A percentile compares a stretch with the other conserved stretches of the same genome.
Conservation (phyloP, 1,140 invertebrate species). For the Drosophila tsacasi region DNA sequence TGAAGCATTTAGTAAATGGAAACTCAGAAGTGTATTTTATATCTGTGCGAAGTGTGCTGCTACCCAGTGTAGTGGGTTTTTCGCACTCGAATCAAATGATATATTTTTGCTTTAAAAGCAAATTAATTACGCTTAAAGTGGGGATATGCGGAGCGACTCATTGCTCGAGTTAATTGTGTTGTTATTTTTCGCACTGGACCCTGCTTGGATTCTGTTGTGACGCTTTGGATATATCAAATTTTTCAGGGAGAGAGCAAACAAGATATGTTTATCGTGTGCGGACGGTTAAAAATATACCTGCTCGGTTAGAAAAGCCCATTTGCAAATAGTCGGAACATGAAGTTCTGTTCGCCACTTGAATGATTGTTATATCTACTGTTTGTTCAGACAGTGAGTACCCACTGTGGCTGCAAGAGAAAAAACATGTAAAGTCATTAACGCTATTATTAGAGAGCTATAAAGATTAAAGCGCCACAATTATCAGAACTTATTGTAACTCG, state of each 20-base stretch:
- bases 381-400: constrained; percentile 11
- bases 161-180: constrained; percentile 22
- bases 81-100: neutral
- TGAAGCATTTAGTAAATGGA: neutral
- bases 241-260: constrained; percentile 10
- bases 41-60: neutral
- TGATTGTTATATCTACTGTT: constrained; percentile 14
- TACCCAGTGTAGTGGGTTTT: constrained; percentile 7
- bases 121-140: constrained; percentile 41
- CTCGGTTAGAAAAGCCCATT: constrained; percentile 11
- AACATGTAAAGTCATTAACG: constrained; percentile 4
- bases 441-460: constrained; percentile 1
- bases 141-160: constrained; percentile 6
- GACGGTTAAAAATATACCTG: constrained; percentile 7
- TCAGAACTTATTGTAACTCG: neutral
- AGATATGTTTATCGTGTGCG: constrained; percentile 35
- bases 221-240: neutral
- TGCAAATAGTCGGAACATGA: constrained; percentile 22
- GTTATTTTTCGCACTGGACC: constrained; percentile 22
- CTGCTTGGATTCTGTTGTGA: constrained; percentile 8
- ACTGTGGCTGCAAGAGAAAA: neutral
- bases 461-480: constrained; percentile 14
- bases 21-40: neutral
- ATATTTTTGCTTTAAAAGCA: constrained; percentile 34
- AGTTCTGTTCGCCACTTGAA: constrained; percentile 8